Evolutionary conservation across 2,797 vertebrate species (phyloP), one percentile per base, ranked within the genome.

Genomic region (Cossypha caffra): DNA sequence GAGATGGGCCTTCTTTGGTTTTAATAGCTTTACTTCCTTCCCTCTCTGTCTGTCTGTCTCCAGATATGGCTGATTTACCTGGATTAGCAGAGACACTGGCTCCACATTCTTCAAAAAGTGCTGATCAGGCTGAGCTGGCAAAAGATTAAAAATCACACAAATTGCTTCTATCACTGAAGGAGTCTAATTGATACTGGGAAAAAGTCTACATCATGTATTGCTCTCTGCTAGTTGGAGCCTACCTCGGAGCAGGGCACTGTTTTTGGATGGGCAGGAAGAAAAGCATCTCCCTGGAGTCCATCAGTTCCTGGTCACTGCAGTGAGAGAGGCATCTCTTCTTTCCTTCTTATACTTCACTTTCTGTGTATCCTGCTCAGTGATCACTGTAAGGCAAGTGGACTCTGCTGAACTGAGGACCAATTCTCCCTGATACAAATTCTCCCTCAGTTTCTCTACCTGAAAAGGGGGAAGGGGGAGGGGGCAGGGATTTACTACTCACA

Each of bases 31-130:
- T 11, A 37, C 42, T 95, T 95, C 88, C 75, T 95, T 93, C 67
- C 67, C 78, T 84, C 90, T 97, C 94, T 94, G 95, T 97, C 95
- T 88, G 96, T 97, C 94, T 96, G 81, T 96, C 96, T 83, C 91
- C 90, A 93, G 87, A 90, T 62, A 94, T 66, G 95, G 95, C 94
- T 97, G 97, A 98, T 98, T 98, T 97, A 97, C 97, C 95, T 97
- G 97, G 97, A 98, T 97, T 95, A 97, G 93, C 84, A 96, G 82
- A 97, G 95, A 95, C 92, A 91, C 25, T 95, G 94, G 90, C 89
- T 96, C 90, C 96, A 87, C 86, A 96, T 97, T 93, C 97, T 97
- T 97, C 86, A 95, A 78, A 97, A 97, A 94, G 58, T 93, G 84
- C 96, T 96, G 92, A 96, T 96, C 85, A 83, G 93, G 96, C 97